phyloP scores from a whole-genome alignment of 2,888 invertebrate species.

The Aspidapion aeneum region DNA sequence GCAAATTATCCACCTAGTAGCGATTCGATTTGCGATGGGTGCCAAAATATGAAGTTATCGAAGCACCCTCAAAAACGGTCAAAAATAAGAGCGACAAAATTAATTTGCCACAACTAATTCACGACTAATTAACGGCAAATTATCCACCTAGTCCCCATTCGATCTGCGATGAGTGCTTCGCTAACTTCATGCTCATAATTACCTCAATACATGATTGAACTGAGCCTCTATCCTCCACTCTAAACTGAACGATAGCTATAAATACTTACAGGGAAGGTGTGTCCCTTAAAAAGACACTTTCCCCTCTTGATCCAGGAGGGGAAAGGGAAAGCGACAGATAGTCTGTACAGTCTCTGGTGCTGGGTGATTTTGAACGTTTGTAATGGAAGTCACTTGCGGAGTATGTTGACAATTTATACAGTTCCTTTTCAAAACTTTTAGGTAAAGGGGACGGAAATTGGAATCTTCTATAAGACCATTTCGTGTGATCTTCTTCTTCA shows the following conservation, averaged over 20 bases:
- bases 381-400: conserved; percentile 25
- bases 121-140: no score
- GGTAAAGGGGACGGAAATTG: conserved; percentile 32
- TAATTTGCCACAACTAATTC: no score
- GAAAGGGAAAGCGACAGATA: conserved; percentile 43
- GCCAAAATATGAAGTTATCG: no score
- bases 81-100: no score
- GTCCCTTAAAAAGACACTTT: conserved; percentile 34
- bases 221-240: no score
- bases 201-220: no score
- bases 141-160: no score
- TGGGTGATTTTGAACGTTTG: conserved; percentile 27
- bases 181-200: no score
- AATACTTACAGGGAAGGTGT: conserved; percentile 38
- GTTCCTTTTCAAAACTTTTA: conserved; percentile 1
- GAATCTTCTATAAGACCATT: conserved; percentile 31
- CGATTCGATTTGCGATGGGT: no score
- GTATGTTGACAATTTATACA: conserved; percentile 21
- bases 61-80: no score
- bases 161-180: no score
- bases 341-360: conserved; percentile 35
- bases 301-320: conserved; percentile 37
- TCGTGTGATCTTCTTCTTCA: conserved; percentile 22
- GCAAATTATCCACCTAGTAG: no score
- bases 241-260: conserved; percentile 7